Base-by-base conservation (phyloP, 2,888 invertebrate genomes). In the Andrena marginata region DNA sequence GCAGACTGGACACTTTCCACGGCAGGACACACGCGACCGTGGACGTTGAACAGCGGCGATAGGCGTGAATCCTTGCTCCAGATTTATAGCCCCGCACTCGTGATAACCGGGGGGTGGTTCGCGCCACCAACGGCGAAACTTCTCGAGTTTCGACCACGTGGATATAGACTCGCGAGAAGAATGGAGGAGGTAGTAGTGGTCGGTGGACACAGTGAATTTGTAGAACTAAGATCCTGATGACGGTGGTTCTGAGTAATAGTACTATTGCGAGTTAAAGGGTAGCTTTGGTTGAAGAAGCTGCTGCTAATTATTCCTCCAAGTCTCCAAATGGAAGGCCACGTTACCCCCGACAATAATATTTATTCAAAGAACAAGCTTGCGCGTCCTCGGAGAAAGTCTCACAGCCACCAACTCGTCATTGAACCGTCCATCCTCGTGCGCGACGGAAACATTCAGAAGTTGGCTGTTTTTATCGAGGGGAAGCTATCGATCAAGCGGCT, bases 1-100 rank as follows among this genome's bases (percentile, higher is more conserved):
- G 54, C 23, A 62, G 74, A 80, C 80, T 79, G 68, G 75, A 74
- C 86, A 77, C 74, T 85, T 79, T 86, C 56, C 83, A 51, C 74
- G 71, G 48, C 69, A 60, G 80, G 54, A 80, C 70, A 67, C 35
- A 69, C 68, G 56, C 20, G 20, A 51, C 73, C 80, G 69, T 70
- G 54, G 64, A 56, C 71, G 20, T 35, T 42, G 63, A 70, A 59
- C 56, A 16, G 48, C 63, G 29, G 29, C 80, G 81, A 83, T 83
- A 83, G 82, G 82, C 82, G 82, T 83, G 82, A 83, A 83, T 81
- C 82, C 81, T 75, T 76, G 67, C 54, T 29, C 13, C 54, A 62
- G 82, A 83, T 83, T 83, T 83, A 83, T 80, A 60, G 71, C 33
- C 13, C 20, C 54, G 67, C 78, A 49, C 54, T 70, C 70, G 33